phyloP scores from a whole-genome alignment of 2,113 vertebrate species.

The Sinocyclocheilus anophthalmus region DNA sequence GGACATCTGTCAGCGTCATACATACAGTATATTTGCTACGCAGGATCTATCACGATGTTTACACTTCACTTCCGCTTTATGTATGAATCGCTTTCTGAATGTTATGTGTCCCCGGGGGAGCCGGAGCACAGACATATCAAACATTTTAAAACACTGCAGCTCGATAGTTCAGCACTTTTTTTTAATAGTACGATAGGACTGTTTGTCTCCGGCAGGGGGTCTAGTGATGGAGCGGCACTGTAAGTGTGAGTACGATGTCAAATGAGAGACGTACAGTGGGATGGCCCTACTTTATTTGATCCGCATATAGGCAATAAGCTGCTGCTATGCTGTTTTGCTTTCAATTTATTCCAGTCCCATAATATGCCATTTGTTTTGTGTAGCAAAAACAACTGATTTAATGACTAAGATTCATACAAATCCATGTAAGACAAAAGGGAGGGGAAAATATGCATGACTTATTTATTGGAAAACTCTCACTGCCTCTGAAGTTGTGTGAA shows the following conservation, averaged over 20 bases:
- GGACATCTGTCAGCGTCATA: neutral
- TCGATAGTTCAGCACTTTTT: constrained; percentile 19
- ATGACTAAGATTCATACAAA: neutral
- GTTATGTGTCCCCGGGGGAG: neutral
- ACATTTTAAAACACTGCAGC: neutral
- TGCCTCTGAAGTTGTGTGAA: constrained; percentile 32
- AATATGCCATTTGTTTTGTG: constrained; percentile 7
- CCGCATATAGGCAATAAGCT: constrained; percentile 24
- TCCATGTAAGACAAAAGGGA: constrained; percentile 27
- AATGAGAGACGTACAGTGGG: neutral
- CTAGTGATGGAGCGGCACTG: neutral
- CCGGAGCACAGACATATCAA: neutral
- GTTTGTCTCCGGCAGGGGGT: neutral
- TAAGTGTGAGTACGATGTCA: neutral
- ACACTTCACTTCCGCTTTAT: neutral
- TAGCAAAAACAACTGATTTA: constrained; percentile 8
- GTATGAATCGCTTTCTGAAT: neutral
- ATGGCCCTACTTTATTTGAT: constrained; percentile 3
- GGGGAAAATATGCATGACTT: constrained; percentile 34
- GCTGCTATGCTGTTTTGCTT: constrained; percentile 32
- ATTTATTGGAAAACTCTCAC: constrained; percentile 24
- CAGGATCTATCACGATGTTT: constrained; percentile 4
- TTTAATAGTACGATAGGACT: neutral
- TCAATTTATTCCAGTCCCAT: constrained; percentile 3
- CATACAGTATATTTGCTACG: neutral